Evolutionary conservation across 2,113 vertebrate species (phyloP).

Genomic region (Cavia porcellus): DNA sequence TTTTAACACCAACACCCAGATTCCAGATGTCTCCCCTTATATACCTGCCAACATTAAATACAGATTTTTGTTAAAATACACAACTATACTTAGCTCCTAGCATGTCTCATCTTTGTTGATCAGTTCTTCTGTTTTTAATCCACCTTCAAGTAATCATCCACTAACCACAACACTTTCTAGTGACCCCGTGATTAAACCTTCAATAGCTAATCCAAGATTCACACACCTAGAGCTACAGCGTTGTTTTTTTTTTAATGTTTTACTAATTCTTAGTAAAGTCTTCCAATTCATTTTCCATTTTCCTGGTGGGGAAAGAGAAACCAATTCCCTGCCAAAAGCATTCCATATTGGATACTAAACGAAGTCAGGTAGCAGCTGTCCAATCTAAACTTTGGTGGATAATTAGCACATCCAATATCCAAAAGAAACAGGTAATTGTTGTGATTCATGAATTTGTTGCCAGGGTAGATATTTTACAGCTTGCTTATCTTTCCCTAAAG

Average conservation of each 20-base stretch:
- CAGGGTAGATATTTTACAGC: conserved; percentile 84
- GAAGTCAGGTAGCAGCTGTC: conserved; percentile 89
- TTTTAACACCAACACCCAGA: conserved; percentile 81
- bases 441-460: conserved; percentile 85
- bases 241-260: conserved; percentile 65
- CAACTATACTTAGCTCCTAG: conserved; percentile 77
- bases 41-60: conserved; percentile 82
- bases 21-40: conserved; percentile 86
- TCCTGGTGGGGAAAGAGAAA: conserved; percentile 81
- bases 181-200: conserved; percentile 70
- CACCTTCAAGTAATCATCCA: conserved; percentile 58
- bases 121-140: conserved; percentile 43
- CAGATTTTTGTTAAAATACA: conserved; percentile 79
- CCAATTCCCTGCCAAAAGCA: conserved; percentile 84
- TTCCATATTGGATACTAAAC: conserved; percentile 81
- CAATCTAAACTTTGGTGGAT: conserved; percentile 86
- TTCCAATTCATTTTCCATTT: conserved; percentile 84
- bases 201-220: conserved; percentile 64
- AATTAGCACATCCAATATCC: conserved; percentile 86
- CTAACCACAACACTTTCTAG: conserved; percentile 35
- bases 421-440: conserved; percentile 88
- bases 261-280: conserved; percentile 79
- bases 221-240: conserved; percentile 65
- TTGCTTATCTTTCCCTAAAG: conserved; percentile 85
- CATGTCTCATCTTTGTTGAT: conserved; percentile 63